Evolutionary conservation across 2,113 vertebrate species (phyloP).

Genomic region (Ammodytes marinus): DNA sequence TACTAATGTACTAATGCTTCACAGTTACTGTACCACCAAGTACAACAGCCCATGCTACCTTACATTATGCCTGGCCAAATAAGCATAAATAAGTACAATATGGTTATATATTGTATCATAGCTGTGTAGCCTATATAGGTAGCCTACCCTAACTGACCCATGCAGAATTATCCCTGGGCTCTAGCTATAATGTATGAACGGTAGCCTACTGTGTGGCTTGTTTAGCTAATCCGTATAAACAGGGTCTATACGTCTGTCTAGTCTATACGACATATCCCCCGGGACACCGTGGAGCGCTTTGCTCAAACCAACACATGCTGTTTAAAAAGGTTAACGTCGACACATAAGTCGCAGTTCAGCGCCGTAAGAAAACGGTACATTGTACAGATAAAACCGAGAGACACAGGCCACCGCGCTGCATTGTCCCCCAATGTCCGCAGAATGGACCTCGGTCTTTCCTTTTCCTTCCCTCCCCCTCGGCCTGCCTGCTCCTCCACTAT

Average conservation of each 20-base stretch:
- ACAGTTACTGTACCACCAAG: not conserved
- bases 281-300: not conserved
- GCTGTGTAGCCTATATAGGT: not conserved
- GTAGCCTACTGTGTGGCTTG: not conserved
- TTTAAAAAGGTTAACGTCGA: not conserved
- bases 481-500: constrained; percentile 89
- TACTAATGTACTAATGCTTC: not conserved
- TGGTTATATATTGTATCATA: not conserved
- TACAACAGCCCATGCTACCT: not conserved
- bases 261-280: not conserved
- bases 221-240: not conserved
- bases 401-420: constrained; percentile 17
- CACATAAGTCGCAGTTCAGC: not conserved
- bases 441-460: constrained; percentile 34
- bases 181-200: not conserved
- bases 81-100: not conserved
- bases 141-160: not conserved
- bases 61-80: not conserved
- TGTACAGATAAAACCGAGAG: not conserved
- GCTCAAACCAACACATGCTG: not conserved
- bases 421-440: constrained; percentile 54
- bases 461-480: constrained; percentile 57
- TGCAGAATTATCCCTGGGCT: not conserved
- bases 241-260: not conserved
- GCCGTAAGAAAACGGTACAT: not conserved